These are phyloP conservation scores for Rhopalosiphum maidis DNA, from an alignment of 1,140 invertebrate genomes.

Conservation along the genomic window DNA sequence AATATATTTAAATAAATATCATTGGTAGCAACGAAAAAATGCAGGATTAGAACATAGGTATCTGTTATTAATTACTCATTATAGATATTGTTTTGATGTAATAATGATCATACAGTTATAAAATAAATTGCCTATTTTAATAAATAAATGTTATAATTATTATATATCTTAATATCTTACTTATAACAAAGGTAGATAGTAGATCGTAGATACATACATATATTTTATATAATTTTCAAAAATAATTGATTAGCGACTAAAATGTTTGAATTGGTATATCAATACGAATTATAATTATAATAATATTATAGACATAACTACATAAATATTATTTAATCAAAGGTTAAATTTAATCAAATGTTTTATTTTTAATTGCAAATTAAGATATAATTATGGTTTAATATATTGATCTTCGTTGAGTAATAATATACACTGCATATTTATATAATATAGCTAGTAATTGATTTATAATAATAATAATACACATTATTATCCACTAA, in stretches of 20 bases:
- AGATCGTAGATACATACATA: neutral
- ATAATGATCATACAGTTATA: neutral
- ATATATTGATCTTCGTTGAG: neutral
- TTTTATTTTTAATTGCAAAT: constrained; percentile 3
- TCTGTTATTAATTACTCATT: neutral
- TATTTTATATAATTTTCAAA: neutral
- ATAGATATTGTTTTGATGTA: neutral
- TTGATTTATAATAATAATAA: neutral
- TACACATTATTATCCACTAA: neutral
- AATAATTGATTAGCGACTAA: neutral
- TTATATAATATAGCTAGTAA: neutral
- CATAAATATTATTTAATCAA: neutral
- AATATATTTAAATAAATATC: neutral
- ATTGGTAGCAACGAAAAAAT: neutral
- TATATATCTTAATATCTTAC: neutral
- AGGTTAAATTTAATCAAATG: neutral
- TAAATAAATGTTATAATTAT: neutral
- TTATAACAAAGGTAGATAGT: neutral
- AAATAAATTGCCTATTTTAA: neutral
- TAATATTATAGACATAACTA: neutral
- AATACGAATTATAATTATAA: neutral
- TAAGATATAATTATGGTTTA: constrained; percentile 4
- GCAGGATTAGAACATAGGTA: neutral
- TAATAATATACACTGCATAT: neutral
- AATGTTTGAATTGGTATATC: neutral